A percentile compares a stretch with the other conserved stretches of the same genome.
These are phyloP conservation scores for Halcyon leucocephala DNA, from an alignment of 2,797 vertebrate genomes.

Conservation along the genomic window DNA sequence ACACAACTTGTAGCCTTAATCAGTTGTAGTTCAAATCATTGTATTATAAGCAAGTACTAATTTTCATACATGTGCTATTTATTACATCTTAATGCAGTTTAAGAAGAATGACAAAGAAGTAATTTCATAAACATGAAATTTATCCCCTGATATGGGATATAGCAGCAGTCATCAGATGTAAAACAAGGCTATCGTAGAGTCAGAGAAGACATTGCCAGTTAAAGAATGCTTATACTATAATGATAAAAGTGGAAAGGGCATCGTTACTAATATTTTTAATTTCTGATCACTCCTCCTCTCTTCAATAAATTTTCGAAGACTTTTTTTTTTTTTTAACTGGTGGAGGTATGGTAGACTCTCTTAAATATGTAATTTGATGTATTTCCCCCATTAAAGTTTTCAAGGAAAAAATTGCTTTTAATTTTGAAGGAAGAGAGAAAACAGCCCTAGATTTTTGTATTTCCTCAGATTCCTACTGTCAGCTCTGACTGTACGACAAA, in stretches of 20 bases:
- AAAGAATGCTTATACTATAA: not conserved
- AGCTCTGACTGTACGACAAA: not conserved
- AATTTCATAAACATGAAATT: not conserved
- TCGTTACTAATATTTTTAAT: not conserved
- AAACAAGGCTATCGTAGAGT: not conserved
- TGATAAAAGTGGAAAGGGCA: not conserved
- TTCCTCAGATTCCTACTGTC: not conserved
- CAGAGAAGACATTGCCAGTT: not conserved
- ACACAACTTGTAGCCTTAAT: not conserved
- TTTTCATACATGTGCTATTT: not conserved
- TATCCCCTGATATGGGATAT: not conserved
- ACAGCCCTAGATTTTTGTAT: not conserved
- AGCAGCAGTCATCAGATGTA: not conserved
- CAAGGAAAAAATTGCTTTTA: not conserved
- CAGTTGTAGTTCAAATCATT: not conserved
- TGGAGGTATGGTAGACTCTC: not conserved
- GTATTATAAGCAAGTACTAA: not conserved
- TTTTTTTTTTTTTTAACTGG: too few relatives aligned
- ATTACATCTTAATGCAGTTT: not conserved
- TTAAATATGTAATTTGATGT: not conserved
- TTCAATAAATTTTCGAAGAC: not conserved
- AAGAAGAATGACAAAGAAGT: not conserved
- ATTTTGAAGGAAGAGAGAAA: not conserved
- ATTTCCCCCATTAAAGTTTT: not conserved
- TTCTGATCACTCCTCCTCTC: not conserved